These are phyloP conservation scores for Hozukius guyotensis DNA, from an alignment of 2,797 vertebrate genomes.

Conservation along the genomic window DNA sequence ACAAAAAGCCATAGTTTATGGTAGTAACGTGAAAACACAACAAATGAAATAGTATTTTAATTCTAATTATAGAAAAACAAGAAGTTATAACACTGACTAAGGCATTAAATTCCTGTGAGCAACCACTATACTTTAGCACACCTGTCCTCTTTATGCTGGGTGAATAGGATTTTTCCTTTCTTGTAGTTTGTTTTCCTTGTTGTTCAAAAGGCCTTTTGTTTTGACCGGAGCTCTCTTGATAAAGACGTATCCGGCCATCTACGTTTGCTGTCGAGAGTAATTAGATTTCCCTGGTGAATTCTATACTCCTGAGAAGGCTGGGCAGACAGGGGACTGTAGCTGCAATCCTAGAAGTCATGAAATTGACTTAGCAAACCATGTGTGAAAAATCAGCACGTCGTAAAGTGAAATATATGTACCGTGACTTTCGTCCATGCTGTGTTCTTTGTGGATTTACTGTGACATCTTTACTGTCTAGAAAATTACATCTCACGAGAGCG, in stretches of 20 bases:
- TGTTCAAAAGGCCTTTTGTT: slow-evolving; percentile 34
- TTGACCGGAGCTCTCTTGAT: slow-evolving; percentile 30
- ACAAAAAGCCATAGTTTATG: neutral
- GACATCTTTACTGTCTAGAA: slow-evolving; percentile 22
- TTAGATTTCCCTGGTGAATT: slow-evolving; percentile 67
- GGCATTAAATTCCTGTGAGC: neutral
- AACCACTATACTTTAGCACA: neutral
- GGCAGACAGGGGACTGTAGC: slow-evolving; percentile 12
- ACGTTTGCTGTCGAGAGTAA: slow-evolving; percentile 58
- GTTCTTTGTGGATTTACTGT: slow-evolving; percentile 4
- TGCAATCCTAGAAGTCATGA: slow-evolving; percentile 60
- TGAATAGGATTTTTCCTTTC: neutral
- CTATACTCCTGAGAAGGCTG: slow-evolving; percentile 72
- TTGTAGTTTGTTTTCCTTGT: slow-evolving; percentile 2
- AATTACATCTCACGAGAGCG: neutral
- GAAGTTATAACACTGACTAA: neutral
- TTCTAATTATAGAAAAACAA: neutral
- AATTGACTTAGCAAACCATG: slow-evolving; percentile 54
- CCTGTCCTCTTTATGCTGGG: neutral
- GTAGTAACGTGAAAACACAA: neutral
- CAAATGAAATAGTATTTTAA: neutral
- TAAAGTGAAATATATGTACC: slow-evolving; percentile 15
- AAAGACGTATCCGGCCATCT: slow-evolving; percentile 39
- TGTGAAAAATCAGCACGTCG: slow-evolving; percentile 57
- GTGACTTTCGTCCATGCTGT: slow-evolving; percentile 14